Percentiles rank a stretch among this genome's conserved stretches.
Conservation (phyloP, 2,113 vertebrate species). For the Delphinapterus leucas region DNA sequence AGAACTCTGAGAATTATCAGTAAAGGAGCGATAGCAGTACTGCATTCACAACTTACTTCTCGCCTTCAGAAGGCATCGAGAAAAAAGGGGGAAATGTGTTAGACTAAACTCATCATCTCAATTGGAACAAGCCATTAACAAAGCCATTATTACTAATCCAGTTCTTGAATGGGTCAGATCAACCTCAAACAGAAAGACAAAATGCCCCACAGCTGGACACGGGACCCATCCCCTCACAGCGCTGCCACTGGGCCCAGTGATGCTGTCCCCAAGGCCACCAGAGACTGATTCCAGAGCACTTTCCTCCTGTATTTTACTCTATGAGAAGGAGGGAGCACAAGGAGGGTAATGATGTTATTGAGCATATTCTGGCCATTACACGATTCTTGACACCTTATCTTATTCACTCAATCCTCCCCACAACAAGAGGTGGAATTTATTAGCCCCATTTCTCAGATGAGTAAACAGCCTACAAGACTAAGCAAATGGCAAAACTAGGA, state of each 20-base stretch:
- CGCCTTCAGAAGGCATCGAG: not conserved
- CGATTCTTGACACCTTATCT: not conserved
- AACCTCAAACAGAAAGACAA: not conserved
- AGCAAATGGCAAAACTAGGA: not conserved
- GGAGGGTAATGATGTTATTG: not conserved
- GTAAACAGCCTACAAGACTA: not conserved
- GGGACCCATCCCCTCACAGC: not conserved
- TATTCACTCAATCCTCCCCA: not conserved
- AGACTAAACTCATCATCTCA: not conserved
- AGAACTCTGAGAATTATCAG: not conserved
- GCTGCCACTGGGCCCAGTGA: fast-evolving
- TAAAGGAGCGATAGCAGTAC: not conserved
- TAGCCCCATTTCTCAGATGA: not conserved
- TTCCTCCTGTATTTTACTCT: not conserved
- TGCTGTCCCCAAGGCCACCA: not conserved
- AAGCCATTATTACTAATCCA: not conserved
- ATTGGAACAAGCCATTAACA: not conserved
- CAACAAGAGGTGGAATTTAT: not conserved
- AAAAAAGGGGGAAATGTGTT: not conserved
- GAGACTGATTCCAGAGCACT: not conserved
- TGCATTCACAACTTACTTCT: not conserved
- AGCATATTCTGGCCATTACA: not conserved
- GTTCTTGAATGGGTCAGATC: not conserved
- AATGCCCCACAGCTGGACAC: not conserved
- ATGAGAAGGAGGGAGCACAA: not conserved